These are phyloP conservation scores for Copidosoma floridanum DNA, from an alignment of 1,140 invertebrate genomes.

Conservation along the genomic window DNA sequence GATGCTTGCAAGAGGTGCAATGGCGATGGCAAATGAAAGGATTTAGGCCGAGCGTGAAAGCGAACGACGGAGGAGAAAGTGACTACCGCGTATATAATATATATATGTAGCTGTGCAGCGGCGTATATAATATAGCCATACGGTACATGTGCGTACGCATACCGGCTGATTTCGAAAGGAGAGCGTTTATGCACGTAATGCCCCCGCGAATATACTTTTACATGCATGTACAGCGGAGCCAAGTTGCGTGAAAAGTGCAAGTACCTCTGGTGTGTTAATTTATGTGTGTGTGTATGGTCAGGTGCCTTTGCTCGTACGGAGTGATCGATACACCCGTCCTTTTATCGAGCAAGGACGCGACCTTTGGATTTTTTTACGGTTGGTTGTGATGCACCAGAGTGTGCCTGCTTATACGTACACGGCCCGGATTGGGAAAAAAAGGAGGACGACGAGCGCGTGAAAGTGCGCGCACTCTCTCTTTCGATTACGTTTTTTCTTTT, in stretches of 20 bases:
- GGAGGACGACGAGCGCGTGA: too few relatives aligned
- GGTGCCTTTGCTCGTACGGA: not conserved
- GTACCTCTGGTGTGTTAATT: too few relatives aligned
- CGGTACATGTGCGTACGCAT: not conserved
- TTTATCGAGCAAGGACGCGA: not conserved
- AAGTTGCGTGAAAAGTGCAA: too few relatives aligned
- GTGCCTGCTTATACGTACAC: too few relatives aligned
- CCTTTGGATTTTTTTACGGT: not conserved
- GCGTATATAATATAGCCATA: not conserved
- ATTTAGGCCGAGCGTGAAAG: constrained; percentile 23
- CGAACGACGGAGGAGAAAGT: constrained; percentile 15
- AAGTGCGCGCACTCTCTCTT: too few relatives aligned
- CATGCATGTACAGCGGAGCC: too few relatives aligned
- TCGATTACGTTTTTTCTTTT: too few relatives aligned
- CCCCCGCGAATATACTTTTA: not conserved
- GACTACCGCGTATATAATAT: not conserved
- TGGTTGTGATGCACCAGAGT: too few relatives aligned
- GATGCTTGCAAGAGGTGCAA: too few relatives aligned
- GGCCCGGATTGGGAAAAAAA: too few relatives aligned
- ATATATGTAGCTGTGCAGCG: not conserved
- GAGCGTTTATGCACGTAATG: not conserved
- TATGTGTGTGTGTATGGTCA: not conserved
- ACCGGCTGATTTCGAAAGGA: constrained; percentile 11
- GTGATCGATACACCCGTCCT: too few relatives aligned
- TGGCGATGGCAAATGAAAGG: too few relatives aligned